Evolutionary conservation across 2,797 vertebrate species (phyloP).

Genomic region (Cichlasoma orientale): DNA sequence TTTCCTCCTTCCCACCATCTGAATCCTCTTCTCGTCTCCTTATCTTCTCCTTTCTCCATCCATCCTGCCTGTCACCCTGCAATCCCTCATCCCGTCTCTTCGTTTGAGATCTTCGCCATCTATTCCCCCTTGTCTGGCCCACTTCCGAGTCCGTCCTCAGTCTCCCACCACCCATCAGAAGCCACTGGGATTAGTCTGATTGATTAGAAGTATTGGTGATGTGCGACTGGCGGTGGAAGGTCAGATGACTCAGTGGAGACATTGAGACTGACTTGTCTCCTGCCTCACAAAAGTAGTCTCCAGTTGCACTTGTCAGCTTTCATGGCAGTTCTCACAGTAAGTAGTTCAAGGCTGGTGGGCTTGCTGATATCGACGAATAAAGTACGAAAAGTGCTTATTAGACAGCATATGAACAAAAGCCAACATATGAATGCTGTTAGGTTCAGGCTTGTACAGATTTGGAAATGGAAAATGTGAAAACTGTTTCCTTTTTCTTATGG

Average conservation of each 20-base stretch:
- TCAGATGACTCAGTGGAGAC: conserved; percentile 53
- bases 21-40: not conserved
- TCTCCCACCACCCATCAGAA: conserved; percentile 7
- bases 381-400: not conserved
- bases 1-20: conserved; percentile 27
- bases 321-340: not conserved
- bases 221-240: conserved; percentile 41
- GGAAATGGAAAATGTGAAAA: not conserved
- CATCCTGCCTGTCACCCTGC: not conserved
- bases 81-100: not conserved
- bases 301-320: conserved; percentile 25
- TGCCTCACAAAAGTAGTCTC: conserved; percentile 19
- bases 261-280: conserved; percentile 38
- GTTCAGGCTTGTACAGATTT: not conserved
- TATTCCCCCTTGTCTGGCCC: not conserved
- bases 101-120: not conserved
- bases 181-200: conserved; percentile 53
- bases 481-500: not conserved
- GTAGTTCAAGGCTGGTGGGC: not conserved
- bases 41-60: conserved; percentile 10
- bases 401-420: not conserved
- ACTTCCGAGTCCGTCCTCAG: not conserved
- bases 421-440: not conserved
- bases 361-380: not conserved
- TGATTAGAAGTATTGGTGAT: conserved; percentile 58